These are phyloP conservation scores for Petroica traversi DNA, from an alignment of 2,113 vertebrate genomes.

Conservation along the genomic window DNA sequence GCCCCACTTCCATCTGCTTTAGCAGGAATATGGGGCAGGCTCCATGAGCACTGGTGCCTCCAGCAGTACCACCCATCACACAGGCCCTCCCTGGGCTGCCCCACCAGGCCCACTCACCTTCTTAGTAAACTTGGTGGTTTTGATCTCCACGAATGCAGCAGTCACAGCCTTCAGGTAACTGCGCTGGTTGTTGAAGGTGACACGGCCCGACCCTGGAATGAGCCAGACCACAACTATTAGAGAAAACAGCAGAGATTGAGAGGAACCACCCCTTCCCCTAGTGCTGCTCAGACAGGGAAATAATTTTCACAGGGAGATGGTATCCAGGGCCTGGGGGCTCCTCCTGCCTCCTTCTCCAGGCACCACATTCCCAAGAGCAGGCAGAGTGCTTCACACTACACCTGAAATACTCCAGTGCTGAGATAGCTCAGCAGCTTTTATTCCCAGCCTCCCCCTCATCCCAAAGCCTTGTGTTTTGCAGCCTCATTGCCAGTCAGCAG, in stretches of 20 bases:
- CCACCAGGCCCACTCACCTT: conserved; percentile 77
- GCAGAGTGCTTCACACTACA: neutral
- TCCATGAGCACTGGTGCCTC: accelerated
- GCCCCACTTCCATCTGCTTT: too few species aligned
- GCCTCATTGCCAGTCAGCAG: neutral
- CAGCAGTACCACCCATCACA: too few species aligned
- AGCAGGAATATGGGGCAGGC: accelerated
- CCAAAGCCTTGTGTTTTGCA: neutral
- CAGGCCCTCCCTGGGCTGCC: accelerated
- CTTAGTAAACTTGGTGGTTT: conserved; percentile 98
- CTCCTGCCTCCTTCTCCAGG: neutral
- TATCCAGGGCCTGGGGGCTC: neutral
- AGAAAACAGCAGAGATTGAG: accelerated
- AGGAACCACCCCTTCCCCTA: accelerated
- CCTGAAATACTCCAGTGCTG: accelerated
- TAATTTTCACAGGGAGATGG: neutral
- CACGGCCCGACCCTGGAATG: conserved; percentile 91
- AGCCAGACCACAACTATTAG: neutral
- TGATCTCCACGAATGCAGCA: conserved; percentile 96
- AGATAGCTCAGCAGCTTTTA: conserved; percentile 15
- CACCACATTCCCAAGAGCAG: neutral
- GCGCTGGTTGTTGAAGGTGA: conserved; percentile 96
- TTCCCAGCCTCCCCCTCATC: neutral
- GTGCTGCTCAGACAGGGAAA: neutral
- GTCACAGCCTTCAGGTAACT: conserved; percentile 97